Conservation (phyloP, 2,888 invertebrate genomes). For the Argyra leucocephala region DNA sequence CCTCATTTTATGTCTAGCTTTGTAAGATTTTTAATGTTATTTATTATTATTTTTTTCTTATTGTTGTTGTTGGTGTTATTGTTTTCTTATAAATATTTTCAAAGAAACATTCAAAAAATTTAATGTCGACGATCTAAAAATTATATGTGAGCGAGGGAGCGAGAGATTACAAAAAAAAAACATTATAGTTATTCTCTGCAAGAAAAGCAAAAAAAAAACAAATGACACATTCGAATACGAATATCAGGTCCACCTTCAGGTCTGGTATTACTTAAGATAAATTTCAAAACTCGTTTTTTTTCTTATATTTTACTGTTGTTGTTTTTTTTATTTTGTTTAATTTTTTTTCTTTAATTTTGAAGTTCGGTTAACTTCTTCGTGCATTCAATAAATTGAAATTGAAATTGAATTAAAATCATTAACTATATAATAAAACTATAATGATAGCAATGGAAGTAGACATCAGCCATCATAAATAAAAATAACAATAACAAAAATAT, state of each 20-base stretch:
- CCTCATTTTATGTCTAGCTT: slow-evolving; percentile 8
- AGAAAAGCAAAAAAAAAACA: not conserved
- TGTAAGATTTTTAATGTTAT: slow-evolving; percentile 11
- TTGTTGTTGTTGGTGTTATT: slow-evolving; percentile 20
- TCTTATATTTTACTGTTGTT: too few species aligned
- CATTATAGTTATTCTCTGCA: not conserved
- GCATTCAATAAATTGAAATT: not conserved
- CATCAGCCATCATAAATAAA: too few species aligned
- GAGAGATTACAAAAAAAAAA: slow-evolving; percentile 2
- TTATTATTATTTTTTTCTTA: slow-evolving; percentile 14
- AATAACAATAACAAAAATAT: slow-evolving; percentile 23
- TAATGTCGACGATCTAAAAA: not conserved
- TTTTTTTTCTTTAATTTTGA: not conserved
- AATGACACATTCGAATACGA: not conserved
- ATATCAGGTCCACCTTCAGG: not conserved
- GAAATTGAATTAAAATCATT: not conserved
- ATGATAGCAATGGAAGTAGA: slow-evolving; percentile 16
- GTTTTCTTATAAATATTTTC: too few species aligned
- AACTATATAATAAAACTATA: not conserved
- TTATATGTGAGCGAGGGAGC: slow-evolving; percentile 21
- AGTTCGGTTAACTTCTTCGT: not conserved
- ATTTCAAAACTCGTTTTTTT: too few species aligned
- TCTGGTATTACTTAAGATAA: slow-evolving; percentile 2
- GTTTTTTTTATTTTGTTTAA: too few species aligned
- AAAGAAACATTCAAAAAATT: slow-evolving; percentile 20